These are phyloP conservation scores for Stenichneumon culpator DNA, from an alignment of 2,888 invertebrate species.

Conservation along the genomic window DNA sequence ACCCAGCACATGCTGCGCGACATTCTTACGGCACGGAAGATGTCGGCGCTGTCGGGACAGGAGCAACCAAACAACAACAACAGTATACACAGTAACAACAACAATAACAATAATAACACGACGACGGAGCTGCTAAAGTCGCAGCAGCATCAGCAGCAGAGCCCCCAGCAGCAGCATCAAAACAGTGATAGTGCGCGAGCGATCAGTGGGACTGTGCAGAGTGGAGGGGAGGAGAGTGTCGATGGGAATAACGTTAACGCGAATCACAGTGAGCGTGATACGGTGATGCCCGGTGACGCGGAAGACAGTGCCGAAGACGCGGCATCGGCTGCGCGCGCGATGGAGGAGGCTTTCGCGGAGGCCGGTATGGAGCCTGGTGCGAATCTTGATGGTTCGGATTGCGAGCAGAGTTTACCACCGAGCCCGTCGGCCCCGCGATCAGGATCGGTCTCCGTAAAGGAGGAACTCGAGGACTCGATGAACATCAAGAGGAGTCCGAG, in stretches of 20 bases:
- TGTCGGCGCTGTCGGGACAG: constrained; percentile 91
- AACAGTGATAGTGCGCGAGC: constrained; percentile 84
- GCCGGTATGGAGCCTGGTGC: constrained; percentile 86
- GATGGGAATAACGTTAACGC: constrained; percentile 81
- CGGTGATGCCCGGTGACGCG: constrained; percentile 83
- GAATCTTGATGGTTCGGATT: constrained; percentile 84
- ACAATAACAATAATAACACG: constrained; percentile 86
- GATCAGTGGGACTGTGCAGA: constrained; percentile 83
- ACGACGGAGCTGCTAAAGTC: constrained; percentile 86
- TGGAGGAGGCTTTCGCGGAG: constrained; percentile 89
- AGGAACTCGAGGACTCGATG: constrained; percentile 82
- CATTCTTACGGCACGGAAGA: constrained; percentile 95
- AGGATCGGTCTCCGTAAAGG: constrained; percentile 83
- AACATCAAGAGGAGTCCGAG: constrained; percentile 83
- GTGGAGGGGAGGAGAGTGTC: constrained; percentile 84
- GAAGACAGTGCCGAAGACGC: constrained; percentile 85
- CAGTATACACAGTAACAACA: constrained; percentile 85
- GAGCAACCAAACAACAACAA: constrained; percentile 88
- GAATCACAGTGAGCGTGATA: constrained; percentile 82
- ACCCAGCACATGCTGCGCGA: constrained; percentile 96
- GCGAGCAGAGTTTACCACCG: constrained; percentile 83
- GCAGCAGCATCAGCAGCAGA: constrained; percentile 86
- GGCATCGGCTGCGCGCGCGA: constrained; percentile 85
- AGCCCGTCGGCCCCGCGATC: constrained; percentile 83
- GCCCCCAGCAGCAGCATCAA: constrained; percentile 81